phyloP scores from a whole-genome alignment of 1,140 invertebrate species.

The Microvelia longipes region DNA sequence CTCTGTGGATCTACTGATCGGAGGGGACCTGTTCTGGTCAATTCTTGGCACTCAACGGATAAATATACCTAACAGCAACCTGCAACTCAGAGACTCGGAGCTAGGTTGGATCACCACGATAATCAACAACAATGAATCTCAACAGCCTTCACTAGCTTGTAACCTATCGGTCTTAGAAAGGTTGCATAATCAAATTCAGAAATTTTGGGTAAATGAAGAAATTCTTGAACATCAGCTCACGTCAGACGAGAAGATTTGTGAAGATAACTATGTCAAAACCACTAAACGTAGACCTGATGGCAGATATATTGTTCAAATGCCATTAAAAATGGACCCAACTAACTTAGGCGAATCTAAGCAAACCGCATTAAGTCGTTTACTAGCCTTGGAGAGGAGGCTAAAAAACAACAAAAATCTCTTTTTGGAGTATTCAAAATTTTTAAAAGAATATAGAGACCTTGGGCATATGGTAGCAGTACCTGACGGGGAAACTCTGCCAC shows the following conservation, averaged over 20 bases:
- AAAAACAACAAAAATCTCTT: background rate
- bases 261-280: background rate
- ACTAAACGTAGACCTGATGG: background rate
- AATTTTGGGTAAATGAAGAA: background rate
- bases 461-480: background rate
- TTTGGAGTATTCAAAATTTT: background rate
- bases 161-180: background rate
- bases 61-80: background rate
- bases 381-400: background rate
- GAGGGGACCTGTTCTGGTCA: background rate
- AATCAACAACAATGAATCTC: background rate
- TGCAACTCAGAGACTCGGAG: background rate
- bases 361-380: background rate
- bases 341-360: background rate
- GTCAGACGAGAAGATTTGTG: background rate
- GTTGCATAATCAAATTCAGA: background rate
- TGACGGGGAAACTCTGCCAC: background rate
- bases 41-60: background rate
- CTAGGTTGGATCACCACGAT: background rate
- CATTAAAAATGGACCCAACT: background rate
- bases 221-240: background rate
- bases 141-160: background rate
- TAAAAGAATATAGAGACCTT: background rate
- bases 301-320: background rate
- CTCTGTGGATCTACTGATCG: background rate